These are phyloP conservation scores for Perdita meconis DNA, from an alignment of 2,888 invertebrate species.

Conservation along the genomic window DNA sequence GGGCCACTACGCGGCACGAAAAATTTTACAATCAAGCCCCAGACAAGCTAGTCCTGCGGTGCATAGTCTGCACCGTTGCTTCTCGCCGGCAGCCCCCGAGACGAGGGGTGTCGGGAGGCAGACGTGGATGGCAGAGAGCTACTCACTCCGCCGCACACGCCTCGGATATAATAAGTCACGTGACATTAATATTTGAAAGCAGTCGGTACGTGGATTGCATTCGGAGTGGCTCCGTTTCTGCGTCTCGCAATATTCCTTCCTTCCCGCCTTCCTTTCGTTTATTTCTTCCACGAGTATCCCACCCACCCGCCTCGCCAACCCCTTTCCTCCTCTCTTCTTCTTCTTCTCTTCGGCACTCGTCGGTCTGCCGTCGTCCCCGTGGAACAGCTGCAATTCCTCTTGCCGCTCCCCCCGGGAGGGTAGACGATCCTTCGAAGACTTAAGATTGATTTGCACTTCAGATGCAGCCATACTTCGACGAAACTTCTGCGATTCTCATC, in stretches of 20 bases:
- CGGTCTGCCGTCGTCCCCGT: conserved; percentile 32
- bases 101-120: conserved; percentile 29
- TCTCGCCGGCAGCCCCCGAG: conserved; percentile 58
- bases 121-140: conserved; percentile 68
- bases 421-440: not conserved
- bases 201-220: conserved; percentile 84
- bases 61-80: conserved; percentile 69
- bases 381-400: conserved; percentile 38
- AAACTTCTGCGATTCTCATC: too few relatives aligned
- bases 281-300: conserved; percentile 60
- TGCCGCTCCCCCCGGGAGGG: not conserved
- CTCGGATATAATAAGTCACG: conserved; percentile 84
- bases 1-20: conserved; percentile 77
- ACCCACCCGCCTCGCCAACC: conserved; percentile 7
- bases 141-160: conserved; percentile 81
- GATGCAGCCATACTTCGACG: not conserved
- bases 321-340: conserved; percentile 19
- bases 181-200: conserved; percentile 85
- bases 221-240: conserved; percentile 77
- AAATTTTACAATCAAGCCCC: conserved; percentile 79
- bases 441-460: conserved; percentile 15
- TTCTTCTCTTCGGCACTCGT: conserved; percentile 36
- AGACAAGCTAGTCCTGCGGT: conserved; percentile 73
- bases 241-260: conserved; percentile 76
- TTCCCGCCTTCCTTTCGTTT: conserved; percentile 68